phyloP scores from a whole-genome alignment of 2,113 vertebrate genomes.

The Circaetus gallicus region DNA sequence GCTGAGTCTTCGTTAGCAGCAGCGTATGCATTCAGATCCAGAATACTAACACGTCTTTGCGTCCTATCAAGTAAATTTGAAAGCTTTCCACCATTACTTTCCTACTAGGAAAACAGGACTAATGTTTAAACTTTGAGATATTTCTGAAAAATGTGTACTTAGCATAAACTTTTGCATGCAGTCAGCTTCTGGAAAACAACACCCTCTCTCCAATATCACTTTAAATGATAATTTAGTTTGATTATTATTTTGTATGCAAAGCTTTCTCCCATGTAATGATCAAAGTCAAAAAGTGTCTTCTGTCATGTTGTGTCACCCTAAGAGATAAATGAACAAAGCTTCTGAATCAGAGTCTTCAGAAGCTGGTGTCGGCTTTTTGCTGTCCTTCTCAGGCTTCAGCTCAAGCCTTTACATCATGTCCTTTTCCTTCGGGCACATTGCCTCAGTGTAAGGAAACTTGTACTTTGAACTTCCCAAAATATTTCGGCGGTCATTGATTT shows the following conservation, averaged over 20 bases:
- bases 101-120: neutral
- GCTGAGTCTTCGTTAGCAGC: neutral
- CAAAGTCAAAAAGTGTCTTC: neutral
- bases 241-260: neutral
- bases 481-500: neutral
- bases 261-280: neutral
- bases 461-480: neutral
- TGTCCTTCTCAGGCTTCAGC: neutral
- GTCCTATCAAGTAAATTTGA: neutral
- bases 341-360: neutral
- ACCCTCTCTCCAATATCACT: too few relatives aligned
- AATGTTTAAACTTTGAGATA: neutral
- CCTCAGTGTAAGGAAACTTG: neutral
- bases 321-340: neutral
- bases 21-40: accelerated
- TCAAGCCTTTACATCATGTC: neutral
- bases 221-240: neutral
- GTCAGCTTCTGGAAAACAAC: neutral
- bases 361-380: neutral
- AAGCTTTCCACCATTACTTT: neutral
- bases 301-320: neutral
- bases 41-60: neutral
- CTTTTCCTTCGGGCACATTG: neutral
- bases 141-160: neutral
- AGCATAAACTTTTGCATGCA: neutral